Evolutionary conservation across 2,888 invertebrate genomes (phyloP), one percentile per base, ranked within the genome.

Genomic region (Anorthoa munda): DNA sequence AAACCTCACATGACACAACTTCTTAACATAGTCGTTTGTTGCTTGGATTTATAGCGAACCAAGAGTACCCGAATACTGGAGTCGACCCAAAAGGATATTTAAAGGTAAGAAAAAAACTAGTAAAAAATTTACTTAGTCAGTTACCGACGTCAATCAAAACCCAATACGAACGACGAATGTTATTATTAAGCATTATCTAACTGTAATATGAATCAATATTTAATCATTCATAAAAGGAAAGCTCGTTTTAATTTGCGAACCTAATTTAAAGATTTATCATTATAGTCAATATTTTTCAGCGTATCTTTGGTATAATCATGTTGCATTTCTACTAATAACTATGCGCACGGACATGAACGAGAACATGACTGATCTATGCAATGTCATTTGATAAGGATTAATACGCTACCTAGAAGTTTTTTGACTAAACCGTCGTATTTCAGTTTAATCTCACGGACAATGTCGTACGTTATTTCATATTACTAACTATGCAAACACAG

Each of bases 401-500:
- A 45, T n/a, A 46, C 59, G 66, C 31, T 85, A 82, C 72, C 58
- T n/a, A 58, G 76, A 84, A 85, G 63, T 51, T 58, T 46, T 72
- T 74, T 66, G 72, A 75, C 75, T 59, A 66, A 72, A 72, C 66
- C 65, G 45, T 73, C 59, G 23, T 61, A 83, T 72, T 72, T 61
- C 53, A 53, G 63, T 70, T 63, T 75, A 81, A 78, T 82, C 75
- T 75, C 48, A 12, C 61, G 48, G 69, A 72, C 69, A 77, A 75
- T 72, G 48, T 84, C 71, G 66, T 74, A 83, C 21, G 72, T 72
- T 81, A 46, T 26, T 76, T 55, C 59, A 81, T 69, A 82, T 90
- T 89, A 90, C 84, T 88, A 89, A 90, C 79, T 85, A 64, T 73
- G 69, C 82, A 87, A 87, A 89, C 86, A 88, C 63, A 39, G 79